Base-by-base conservation (phyloP, 37 sponge, comb jelly and placozoan genomes). In the Chondrilla cf. caribensis region DNA sequence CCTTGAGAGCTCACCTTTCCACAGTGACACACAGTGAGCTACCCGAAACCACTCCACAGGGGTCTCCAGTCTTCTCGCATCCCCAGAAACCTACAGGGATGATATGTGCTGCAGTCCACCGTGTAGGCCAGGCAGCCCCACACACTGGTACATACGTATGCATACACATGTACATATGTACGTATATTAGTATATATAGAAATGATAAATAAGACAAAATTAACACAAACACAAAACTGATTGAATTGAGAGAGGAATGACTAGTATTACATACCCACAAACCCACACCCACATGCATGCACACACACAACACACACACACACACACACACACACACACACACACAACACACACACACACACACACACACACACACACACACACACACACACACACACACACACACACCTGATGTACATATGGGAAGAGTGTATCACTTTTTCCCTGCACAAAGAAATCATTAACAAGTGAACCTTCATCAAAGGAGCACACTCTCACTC, bases 131-230 rank as follows among this genome's bases (percentile, higher is more conserved):
- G 18, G 24, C 80, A 79, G 32, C 54, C 80, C 54, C 33, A 79
- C 80, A 58, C 59, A 79, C 80, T 33, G 15, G 43, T 31, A 79
- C 80, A 79, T 58, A 81, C 67, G 62, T 44, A 81, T 43, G 62
- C 67, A 79, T 33, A 79, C 80, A 79, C 59, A 79, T 51, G 41
- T 31, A 41, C 78, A 77, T 31, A 77, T 51, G 41, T 31, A 77
- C 78, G 41, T 31, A 77, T 51, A 77, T 31, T 42, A 43, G 41
- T 31, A 77, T 51, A 77, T 35, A 54, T 51, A 77, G 24, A 54
- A 43, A 43, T 35, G 24, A n/a, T n/a, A n/a, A n/a, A n/a, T n/a
- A n/a, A n/a, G n/a, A n/a, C n/a, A n/a, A n/a, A n/a, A n/a, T n/a
- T n/a, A n/a, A n/a, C n/a, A n/a, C n/a, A n/a, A n/a, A n/a, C n/a